These are phyloP conservation scores for Rugalucina vietnamica DNA, from an alignment of 2,888 invertebrate species.

Conservation along the genomic window DNA sequence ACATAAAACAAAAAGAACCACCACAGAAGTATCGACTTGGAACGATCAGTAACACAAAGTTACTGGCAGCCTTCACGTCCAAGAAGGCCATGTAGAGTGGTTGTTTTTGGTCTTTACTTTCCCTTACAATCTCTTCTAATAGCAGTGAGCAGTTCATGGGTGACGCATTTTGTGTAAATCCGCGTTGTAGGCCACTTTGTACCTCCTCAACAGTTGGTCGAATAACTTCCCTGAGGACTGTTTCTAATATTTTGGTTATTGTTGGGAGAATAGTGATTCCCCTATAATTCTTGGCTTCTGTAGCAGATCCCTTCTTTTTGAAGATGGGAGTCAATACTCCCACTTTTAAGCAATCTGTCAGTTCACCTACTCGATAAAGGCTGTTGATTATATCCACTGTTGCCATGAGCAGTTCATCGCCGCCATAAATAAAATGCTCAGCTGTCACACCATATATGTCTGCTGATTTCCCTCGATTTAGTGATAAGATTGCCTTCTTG, in stretches of 20 bases:
- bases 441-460: conserved; percentile 7
- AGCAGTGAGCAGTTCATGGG: conserved; percentile 13
- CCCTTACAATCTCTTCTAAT: no score
- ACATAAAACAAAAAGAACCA: no score
- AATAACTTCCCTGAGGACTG: background rate
- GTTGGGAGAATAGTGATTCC: no score
- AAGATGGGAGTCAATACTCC: background rate
- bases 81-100: no score
- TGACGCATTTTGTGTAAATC: conserved; percentile 10
- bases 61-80: no score
- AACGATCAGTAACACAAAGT: no score
- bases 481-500: background rate
- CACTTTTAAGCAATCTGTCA: background rate
- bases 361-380: background rate
- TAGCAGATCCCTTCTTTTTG: conserved; percentile 7
- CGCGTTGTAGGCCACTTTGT: conserved; percentile 19
- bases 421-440: background rate
- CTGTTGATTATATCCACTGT: background rate
- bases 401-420: background rate
- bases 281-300: conserved; percentile 14
- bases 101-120: no score
- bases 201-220: background rate
- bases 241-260: background rate
- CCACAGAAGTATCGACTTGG: no score
- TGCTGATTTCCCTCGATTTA: background rate